Percentiles rank a stretch among this genome's conserved stretches.
Evolutionary conservation across 1,140 invertebrate species (phyloP).

Genomic region (Littorina saxatilis): DNA sequence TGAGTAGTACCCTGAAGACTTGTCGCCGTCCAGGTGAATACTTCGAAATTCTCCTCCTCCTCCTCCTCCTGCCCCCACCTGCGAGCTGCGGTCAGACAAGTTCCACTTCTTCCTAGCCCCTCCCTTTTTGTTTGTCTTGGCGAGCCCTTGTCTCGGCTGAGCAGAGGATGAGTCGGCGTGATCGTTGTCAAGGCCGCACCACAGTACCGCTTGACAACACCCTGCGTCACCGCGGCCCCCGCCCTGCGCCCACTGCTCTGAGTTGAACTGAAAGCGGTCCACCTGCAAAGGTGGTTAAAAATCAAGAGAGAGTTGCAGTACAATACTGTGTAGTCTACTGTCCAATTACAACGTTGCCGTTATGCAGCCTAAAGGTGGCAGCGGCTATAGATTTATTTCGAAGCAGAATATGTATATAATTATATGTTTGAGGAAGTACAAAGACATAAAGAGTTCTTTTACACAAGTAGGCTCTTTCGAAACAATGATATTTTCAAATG

Average conservation of each 20-base stretch:
- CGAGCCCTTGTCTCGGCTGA: too few species aligned
- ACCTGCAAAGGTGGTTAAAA: background rate
- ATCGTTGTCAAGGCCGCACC: background rate
- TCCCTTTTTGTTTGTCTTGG: background rate
- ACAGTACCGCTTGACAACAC: background rate
- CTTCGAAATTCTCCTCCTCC: background rate
- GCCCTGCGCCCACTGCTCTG: background rate
- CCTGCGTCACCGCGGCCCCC: background rate
- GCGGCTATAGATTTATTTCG: too few species aligned
- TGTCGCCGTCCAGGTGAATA: background rate
- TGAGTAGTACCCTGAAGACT: background rate
- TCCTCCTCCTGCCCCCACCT: background rate
- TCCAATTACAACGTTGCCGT: too few species aligned
- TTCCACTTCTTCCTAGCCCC: background rate
- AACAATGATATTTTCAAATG: too few species aligned
- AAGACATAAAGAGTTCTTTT: too few species aligned
- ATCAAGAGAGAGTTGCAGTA: too few species aligned
- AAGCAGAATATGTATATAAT: too few species aligned
- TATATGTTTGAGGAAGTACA: too few species aligned
- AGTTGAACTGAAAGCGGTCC: constrained; percentile 10
- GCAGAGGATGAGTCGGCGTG: background rate
- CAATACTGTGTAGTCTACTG: too few species aligned
- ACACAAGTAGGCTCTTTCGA: too few species aligned
- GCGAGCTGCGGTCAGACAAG: background rate
- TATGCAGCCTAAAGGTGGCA: too few species aligned